A percentile compares a stretch with the other conserved stretches of the same genome.
Evolutionary conservation across 2,113 vertebrate genomes (phyloP).

Genomic region (Dicentrarchus labrax): DNA sequence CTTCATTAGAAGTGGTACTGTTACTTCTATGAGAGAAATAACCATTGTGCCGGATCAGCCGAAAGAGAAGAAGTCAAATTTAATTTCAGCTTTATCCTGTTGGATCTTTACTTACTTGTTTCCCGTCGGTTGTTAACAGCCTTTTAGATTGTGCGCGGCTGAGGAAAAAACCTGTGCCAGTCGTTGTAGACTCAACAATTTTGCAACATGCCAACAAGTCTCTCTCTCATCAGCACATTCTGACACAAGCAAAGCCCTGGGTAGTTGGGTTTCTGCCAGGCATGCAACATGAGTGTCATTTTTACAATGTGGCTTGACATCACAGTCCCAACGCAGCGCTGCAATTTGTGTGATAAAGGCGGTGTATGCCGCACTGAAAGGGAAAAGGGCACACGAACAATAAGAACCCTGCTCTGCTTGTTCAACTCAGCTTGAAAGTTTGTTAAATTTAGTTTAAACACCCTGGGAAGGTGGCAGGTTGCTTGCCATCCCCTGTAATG

Average conservation of each 20-base stretch:
- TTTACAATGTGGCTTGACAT: constrained; percentile 67
- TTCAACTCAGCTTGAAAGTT: constrained; percentile 64
- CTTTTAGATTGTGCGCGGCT: not conserved
- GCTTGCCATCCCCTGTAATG: constrained; percentile 40
- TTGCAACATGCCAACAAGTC: constrained; percentile 60
- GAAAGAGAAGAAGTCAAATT: not conserved
- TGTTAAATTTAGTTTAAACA: constrained; percentile 70
- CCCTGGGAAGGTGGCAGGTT: constrained; percentile 52
- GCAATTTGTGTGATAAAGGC: constrained; percentile 78
- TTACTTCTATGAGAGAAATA: not conserved
- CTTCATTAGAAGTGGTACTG: not conserved
- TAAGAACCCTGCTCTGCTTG: constrained; percentile 41
- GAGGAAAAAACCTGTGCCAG: constrained; percentile 25
- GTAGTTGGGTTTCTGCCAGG: constrained; percentile 67
- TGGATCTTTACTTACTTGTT: not conserved
- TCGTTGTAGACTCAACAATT: constrained; percentile 51
- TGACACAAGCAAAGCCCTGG: constrained; percentile 65
- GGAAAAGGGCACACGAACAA: constrained; percentile 58
- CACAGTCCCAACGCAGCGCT: constrained; percentile 69
- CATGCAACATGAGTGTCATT: constrained; percentile 68
- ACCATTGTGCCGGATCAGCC: not conserved
- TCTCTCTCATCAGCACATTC: constrained; percentile 52
- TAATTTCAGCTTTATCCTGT: not conserved
- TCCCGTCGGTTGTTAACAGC: constrained; percentile 16
- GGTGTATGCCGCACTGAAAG: constrained; percentile 34